Percentiles rank a stretch among this genome's conserved stretches.
These are phyloP conservation scores for Leptonema lineaticorne DNA, from an alignment of 1,140 invertebrate species.

Conservation along the genomic window DNA sequence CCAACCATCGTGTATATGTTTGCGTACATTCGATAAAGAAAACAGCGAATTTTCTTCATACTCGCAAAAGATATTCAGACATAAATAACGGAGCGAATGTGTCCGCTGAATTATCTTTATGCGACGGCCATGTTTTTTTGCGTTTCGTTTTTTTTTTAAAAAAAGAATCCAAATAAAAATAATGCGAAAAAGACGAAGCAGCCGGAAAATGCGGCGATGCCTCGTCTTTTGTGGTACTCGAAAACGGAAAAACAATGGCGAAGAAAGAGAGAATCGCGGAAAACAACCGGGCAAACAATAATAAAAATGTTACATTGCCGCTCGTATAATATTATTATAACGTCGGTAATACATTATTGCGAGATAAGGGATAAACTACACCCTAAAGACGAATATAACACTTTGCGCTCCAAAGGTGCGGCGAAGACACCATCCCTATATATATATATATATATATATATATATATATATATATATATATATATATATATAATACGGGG, in stretches of 20 bases:
- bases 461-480: not conserved
- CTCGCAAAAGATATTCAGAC: conserved; percentile 35
- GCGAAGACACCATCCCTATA: not conserved
- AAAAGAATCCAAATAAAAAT: not conserved
- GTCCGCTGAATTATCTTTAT: conserved; percentile 42
- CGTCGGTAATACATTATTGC: conserved; percentile 43
- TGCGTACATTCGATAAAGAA: no score
- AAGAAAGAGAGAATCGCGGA: no score
- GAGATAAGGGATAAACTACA: conserved; percentile 43
- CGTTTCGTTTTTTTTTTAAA: conserved; percentile 11
- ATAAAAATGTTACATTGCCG: conserved; percentile 41
- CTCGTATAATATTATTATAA: conserved; percentile 40
- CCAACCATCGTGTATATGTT: no score
- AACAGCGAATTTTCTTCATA: no score
- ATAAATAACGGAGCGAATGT: conserved; percentile 39
- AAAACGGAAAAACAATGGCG: conserved; percentile 38
- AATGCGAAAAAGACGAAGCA: not conserved
- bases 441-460: not conserved
- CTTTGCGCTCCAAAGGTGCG: conserved; percentile 27
- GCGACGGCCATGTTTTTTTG: conserved; percentile 33
- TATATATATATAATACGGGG: not conserved
- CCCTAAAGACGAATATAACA: conserved; percentile 43
- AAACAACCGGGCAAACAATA: conserved; percentile 34
- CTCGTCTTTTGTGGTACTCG: conserved; percentile 29
- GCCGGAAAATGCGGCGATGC: no score